A percentile compares a stretch with the other conserved stretches of the same genome.
Evolutionary conservation across 2,797 vertebrate species (phyloP).

Genomic region (Neosilurus hyrtlii): DNA sequence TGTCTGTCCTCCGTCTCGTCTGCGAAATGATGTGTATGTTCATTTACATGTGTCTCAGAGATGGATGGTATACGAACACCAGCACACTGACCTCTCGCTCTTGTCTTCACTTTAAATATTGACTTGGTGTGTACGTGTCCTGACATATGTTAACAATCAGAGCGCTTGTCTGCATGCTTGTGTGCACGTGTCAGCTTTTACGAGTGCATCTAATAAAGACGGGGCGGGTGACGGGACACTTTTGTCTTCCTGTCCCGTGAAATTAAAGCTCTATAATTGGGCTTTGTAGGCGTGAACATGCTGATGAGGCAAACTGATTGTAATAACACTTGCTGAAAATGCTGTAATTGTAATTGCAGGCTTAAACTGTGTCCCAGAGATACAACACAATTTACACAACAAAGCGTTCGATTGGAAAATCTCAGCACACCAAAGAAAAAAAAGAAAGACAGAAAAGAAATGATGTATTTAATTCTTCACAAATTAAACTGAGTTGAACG

Average conservation of each 20-base stretch:
- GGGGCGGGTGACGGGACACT: background rate
- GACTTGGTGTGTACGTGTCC: background rate
- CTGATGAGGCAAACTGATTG: constrained; percentile 31
- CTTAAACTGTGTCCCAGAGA: background rate
- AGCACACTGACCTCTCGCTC: background rate
- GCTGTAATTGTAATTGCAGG: constrained; percentile 15
- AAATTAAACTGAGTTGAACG: background rate
- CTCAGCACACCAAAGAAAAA: background rate
- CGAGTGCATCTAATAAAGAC: background rate
- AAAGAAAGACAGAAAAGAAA: background rate
- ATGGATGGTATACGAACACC: constrained; percentile 6
- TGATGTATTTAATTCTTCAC: background rate
- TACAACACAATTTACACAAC: constrained; percentile 9
- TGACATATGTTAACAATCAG: background rate
- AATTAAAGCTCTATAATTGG: constrained; percentile 18
- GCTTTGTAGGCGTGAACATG: background rate
- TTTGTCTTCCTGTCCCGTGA: background rate
- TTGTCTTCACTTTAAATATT: constrained; percentile 3
- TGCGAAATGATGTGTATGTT: background rate
- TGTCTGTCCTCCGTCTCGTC: background rate
- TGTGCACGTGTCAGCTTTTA: background rate
- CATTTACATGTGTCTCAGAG: constrained; percentile 8
- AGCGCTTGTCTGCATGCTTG: background rate
- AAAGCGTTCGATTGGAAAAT: constrained; percentile 12
- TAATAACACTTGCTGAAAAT: constrained; percentile 16